Conservation (phyloP, 2,113 vertebrate genomes). For the Edolisoma coerulescens region DNA sequence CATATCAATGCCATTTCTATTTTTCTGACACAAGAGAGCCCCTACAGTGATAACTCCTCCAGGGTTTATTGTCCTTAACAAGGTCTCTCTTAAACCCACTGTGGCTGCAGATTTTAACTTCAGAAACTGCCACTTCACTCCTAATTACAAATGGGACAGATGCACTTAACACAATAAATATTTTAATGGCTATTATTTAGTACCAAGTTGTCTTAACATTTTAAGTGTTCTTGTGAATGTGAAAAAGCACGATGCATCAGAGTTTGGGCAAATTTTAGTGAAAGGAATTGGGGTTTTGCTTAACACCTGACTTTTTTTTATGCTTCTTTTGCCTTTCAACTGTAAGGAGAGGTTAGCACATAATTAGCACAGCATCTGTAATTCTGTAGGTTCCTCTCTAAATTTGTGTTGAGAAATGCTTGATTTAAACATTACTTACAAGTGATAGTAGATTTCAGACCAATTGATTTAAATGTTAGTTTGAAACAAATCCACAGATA, state of each 20-base stretch:
- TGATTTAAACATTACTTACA: neutral
- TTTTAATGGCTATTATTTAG: neutral
- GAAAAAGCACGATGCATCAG: neutral
- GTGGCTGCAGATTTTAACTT: neutral
- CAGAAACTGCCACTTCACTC: neutral
- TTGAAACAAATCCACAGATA: neutral
- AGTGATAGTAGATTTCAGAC: neutral
- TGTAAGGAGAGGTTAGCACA: neutral
- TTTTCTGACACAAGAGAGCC: neutral
- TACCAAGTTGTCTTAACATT: neutral
- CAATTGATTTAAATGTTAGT: neutral
- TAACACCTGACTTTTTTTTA: neutral
- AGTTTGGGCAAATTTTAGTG: neutral
- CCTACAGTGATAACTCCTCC: neutral
- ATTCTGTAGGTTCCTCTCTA: neutral
- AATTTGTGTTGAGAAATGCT: neutral
- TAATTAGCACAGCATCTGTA: neutral
- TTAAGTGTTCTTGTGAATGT: neutral
- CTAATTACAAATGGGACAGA: neutral
- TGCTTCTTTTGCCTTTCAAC: neutral
- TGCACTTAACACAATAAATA: neutral
- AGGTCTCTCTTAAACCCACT: neutral
- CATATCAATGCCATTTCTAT: neutral
- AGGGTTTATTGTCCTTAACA: neutral
- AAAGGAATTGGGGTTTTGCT: neutral